These are phyloP conservation scores for Panonychus citri DNA, from an alignment of 1,140 invertebrate species.

Conservation along the genomic window DNA sequence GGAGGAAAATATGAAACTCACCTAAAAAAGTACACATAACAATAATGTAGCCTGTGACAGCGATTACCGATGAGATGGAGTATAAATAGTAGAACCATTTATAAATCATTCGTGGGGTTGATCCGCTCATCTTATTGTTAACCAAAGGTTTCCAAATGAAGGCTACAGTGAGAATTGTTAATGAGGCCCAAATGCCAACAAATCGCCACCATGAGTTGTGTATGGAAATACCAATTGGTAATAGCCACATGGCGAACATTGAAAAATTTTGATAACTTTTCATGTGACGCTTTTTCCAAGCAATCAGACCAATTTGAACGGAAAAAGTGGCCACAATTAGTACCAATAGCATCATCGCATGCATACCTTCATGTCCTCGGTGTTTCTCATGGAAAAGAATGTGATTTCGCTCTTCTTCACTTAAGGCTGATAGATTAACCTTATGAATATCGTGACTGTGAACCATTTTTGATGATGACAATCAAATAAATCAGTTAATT, in stretches of 20 bases:
- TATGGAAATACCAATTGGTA: slow-evolving; percentile 61
- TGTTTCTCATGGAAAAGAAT: slow-evolving; percentile 10
- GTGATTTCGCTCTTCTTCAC: slow-evolving; percentile 7
- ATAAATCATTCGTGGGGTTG: slow-evolving; percentile 72
- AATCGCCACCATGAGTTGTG: slow-evolving; percentile 76
- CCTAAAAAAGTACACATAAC: slow-evolving; percentile 68
- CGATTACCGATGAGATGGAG: slow-evolving; percentile 74
- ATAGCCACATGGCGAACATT: slow-evolving; percentile 81
- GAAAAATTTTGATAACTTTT: slow-evolving; percentile 48
- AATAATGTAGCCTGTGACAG: slow-evolving; percentile 75
- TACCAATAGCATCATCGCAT: slow-evolving; percentile 69
- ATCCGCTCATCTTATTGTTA: slow-evolving; percentile 24
- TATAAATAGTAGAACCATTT: slow-evolving; percentile 98
- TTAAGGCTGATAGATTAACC: slow-evolving; percentile 3
- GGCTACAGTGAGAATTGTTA: slow-evolving; percentile 47
- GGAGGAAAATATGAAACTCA: background rate
- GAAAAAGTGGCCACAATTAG: slow-evolving; percentile 61
- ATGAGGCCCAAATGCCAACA: slow-evolving; percentile 69
- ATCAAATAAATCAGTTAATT: too few relatives aligned
- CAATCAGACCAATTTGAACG: slow-evolving; percentile 67
- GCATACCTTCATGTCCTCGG: slow-evolving; percentile 7
- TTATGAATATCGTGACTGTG: slow-evolving; percentile 11
- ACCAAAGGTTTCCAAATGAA: slow-evolving; percentile 9
- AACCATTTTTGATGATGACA: too few relatives aligned
- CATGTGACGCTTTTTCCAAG: slow-evolving; percentile 83